Conservation (phyloP, 2,113 vertebrate species). For the Nothobranchius furzeri region DNA sequence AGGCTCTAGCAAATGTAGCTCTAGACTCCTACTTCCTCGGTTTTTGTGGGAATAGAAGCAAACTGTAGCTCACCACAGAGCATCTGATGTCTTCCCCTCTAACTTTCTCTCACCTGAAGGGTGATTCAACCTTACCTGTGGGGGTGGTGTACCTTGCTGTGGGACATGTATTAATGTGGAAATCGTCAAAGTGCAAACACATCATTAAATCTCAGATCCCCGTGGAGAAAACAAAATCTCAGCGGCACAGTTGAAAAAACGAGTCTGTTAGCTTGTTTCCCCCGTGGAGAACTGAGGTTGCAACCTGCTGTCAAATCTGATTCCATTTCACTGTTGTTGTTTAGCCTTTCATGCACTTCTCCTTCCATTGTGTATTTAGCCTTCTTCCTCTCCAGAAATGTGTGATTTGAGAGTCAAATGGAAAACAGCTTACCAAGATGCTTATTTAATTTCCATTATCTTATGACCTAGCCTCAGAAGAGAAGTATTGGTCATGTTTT, state of each 20-base stretch:
- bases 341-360: conserved; percentile 43
- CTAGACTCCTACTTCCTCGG: not conserved
- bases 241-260: conserved; percentile 17
- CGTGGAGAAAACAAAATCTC: conserved; percentile 32
- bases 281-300: conserved; percentile 45
- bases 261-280: conserved; percentile 33
- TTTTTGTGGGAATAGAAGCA: conserved; percentile 30
- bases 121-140: conserved; percentile 59
- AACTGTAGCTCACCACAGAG: conserved; percentile 43
- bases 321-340: conserved; percentile 59
- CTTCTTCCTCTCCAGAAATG: conserved; percentile 14
- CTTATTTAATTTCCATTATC: conserved; percentile 47
- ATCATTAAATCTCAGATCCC: conserved; percentile 30
- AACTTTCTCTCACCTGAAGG: conserved; percentile 52
- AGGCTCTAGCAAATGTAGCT: too few relatives aligned
- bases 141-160: conserved; percentile 56
- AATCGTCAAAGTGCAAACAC: conserved; percentile 38
- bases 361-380: conserved; percentile 23
- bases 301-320: conserved; percentile 42
- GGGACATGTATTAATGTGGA: conserved; percentile 22
- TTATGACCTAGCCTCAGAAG: conserved; percentile 20
- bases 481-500: conserved; percentile 12
- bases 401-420: too few relatives aligned
- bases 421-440: conserved; percentile 7
- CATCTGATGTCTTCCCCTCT: conserved; percentile 25